phyloP scores from a whole-genome alignment of 2,113 vertebrate species.

The Ciconia boyciana region DNA sequence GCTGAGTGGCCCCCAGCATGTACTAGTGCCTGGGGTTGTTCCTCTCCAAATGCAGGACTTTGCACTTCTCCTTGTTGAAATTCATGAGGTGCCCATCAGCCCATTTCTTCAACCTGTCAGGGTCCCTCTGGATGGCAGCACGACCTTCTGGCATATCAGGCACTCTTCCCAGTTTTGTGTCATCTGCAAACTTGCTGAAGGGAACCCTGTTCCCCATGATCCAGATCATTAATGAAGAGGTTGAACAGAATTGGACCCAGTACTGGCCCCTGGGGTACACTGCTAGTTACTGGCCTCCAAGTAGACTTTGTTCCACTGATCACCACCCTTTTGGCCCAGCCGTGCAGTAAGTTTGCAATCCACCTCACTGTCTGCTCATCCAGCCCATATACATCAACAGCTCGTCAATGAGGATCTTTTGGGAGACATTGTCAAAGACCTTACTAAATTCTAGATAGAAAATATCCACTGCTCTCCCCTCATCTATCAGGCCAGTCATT shows the following conservation, averaged over 20 bases:
- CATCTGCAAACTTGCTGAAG: not conserved
- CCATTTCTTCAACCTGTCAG: not conserved
- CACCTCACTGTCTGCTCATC: not conserved
- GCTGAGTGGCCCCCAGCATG: rapidly evolving
- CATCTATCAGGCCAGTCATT: not conserved
- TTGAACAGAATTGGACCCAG: not conserved
- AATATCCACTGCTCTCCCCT: not conserved
- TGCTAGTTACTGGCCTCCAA: not conserved
- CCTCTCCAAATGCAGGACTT: not conserved
- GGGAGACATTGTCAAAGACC: not conserved
- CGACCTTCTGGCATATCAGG: not conserved
- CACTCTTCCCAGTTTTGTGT: not conserved
- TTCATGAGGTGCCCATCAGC: not conserved
- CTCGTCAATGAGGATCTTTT: not conserved
- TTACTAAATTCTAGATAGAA: not conserved
- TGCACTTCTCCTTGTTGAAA: not conserved
- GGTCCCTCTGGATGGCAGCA: not conserved
- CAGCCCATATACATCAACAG: not conserved
- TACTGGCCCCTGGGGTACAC: not conserved
- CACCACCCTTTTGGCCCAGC: not conserved
- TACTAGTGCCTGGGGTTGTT: not conserved
- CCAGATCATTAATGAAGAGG: not conserved
- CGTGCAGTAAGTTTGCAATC: rapidly evolving
- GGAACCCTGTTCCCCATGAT: not conserved
- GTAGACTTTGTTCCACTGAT: not conserved